Evolutionary conservation across 2,113 vertebrate genomes (phyloP).

Genomic region (Rhinolophus ferrumequinum): DNA sequence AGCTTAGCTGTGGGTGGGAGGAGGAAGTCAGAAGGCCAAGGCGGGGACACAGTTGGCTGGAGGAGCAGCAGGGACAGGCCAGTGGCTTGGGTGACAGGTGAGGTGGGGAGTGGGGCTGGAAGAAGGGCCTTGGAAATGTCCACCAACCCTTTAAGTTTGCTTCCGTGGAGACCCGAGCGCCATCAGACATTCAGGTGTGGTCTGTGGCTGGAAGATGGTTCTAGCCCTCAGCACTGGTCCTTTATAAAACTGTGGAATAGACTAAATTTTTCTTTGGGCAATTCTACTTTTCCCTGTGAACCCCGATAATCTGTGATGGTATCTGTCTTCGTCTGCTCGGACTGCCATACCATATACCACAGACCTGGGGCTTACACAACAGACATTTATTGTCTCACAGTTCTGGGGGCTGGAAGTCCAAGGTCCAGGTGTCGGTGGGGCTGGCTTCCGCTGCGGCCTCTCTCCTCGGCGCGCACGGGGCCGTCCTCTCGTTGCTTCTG

Average conservation of each 20-base stretch:
- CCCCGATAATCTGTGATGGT: neutral
- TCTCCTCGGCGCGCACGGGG: neutral
- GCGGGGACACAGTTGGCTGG: no score
- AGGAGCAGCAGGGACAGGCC: neutral
- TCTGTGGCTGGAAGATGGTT: no score
- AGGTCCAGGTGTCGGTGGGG: neutral
- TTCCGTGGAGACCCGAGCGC: neutral
- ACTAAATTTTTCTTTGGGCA: neutral
- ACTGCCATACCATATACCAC: no score
- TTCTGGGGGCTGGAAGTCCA: neutral
- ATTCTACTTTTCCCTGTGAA: neutral
- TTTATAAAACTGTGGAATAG: no score
- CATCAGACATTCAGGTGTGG: neutral
- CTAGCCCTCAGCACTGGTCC: neutral
- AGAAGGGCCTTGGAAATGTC: no score
- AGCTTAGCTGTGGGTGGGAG: neutral
- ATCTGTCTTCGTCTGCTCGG: neutral
- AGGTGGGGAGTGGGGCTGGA: neutral
- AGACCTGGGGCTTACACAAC: neutral
- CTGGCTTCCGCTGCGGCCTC: neutral
- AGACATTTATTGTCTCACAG: neutral
- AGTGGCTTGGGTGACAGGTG: neutral
- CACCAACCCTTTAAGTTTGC: neutral
- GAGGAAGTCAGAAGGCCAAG: neutral
- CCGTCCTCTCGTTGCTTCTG: neutral